A percentile compares a stretch with the other conserved stretches of the same genome.
phyloP scores from a whole-genome alignment of 2,888 invertebrate species.

The Aphidoletes aphidimyza region DNA sequence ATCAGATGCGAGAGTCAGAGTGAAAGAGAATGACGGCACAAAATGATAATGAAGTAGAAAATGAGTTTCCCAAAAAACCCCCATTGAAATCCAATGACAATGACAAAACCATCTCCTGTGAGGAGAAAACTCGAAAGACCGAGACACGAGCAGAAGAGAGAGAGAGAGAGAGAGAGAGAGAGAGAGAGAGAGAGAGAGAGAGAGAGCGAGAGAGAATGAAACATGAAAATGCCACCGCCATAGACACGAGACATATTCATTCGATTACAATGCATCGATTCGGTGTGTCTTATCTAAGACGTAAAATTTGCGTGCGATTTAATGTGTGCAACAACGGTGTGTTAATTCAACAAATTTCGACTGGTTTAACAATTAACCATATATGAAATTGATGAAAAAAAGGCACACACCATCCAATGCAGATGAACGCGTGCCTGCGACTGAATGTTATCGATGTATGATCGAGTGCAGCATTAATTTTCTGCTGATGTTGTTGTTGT shows the following conservation, averaged over 20 bases:
- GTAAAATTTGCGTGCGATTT: background rate
- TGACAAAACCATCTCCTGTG: background rate
- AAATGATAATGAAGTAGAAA: conserved; percentile 44
- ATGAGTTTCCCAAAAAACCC: background rate
- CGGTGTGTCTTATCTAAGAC: background rate
- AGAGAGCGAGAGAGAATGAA: background rate
- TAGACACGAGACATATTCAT: background rate
- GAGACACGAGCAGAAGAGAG: background rate
- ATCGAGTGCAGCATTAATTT: background rate
- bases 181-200: background rate
- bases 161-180: background rate
- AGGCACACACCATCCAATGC: too few relatives aligned
- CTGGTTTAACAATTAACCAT: background rate
- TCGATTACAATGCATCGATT: background rate
- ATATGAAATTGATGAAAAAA: background rate
- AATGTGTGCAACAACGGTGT: background rate
- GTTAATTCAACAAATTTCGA: background rate
- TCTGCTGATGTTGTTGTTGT: too few relatives aligned
- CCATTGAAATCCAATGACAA: conserved; percentile 9
- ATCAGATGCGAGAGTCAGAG: too few relatives aligned
- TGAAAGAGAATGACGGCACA: background rate
- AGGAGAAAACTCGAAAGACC: background rate
- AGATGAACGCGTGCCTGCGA: conserved; percentile 4
- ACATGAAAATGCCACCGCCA: conserved; percentile 30
- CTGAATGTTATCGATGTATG: background rate